Evolutionary conservation across 2,797 vertebrate genomes (phyloP).

Genomic region (Hafferia zeledoni): DNA sequence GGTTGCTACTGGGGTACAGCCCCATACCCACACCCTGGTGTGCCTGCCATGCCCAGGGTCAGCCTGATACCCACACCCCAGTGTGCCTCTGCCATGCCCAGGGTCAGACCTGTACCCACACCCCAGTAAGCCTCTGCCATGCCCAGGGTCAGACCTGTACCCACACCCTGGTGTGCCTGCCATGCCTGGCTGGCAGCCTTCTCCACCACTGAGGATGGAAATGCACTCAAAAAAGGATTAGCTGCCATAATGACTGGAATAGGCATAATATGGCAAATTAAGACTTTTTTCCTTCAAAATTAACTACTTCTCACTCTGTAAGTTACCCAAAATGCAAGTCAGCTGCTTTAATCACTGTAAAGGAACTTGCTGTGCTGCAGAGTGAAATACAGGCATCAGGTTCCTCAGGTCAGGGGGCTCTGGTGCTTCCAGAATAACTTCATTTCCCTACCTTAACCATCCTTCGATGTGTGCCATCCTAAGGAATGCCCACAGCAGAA

Average conservation of each 20-base stretch:
- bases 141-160: background rate
- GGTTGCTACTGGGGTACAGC: fast-evolving
- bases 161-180: background rate
- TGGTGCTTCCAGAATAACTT: background rate
- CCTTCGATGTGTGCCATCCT: background rate
- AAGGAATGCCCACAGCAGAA: background rate
- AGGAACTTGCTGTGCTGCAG: background rate
- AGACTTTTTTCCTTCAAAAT: background rate
- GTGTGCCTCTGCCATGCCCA: background rate
- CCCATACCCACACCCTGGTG: background rate
- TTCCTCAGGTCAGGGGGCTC: background rate
- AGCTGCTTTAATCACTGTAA: background rate
- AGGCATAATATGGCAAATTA: background rate
- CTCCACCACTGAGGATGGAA: background rate
- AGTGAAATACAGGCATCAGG: background rate
- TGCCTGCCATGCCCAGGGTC: too few relatives aligned
- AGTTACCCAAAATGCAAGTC: background rate
- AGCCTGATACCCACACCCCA: background rate
- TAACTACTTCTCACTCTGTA: background rate
- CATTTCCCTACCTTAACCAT: background rate
- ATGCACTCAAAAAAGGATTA: background rate
- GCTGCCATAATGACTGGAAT: background rate
- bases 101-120: background rate
- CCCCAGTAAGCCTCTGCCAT: background rate
- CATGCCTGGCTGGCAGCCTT: background rate